These are phyloP conservation scores for Tapirus indicus DNA, from an alignment of 2,797 vertebrate species.

Conservation along the genomic window DNA sequence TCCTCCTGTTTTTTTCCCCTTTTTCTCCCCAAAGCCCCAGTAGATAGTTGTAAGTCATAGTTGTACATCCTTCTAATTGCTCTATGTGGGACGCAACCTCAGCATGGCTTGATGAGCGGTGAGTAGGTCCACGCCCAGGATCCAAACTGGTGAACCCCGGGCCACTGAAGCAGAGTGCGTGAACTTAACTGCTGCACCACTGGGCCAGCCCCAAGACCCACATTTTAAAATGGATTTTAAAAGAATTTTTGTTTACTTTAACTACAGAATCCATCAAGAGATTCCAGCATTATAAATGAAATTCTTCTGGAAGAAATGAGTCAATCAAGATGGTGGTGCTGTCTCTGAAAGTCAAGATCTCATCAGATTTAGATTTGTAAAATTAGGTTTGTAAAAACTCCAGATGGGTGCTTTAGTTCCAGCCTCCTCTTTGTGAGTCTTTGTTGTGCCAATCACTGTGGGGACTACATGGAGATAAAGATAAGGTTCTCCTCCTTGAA, in stretches of 20 bases:
- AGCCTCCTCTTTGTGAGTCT: not conserved
- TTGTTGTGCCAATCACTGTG: not conserved
- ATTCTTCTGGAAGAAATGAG: not conserved
- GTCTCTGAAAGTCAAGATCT: conserved; percentile 13
- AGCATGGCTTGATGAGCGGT: no score
- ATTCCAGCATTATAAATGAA: not conserved
- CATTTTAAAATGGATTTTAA: conserved; percentile 31
- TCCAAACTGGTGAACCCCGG: no score
- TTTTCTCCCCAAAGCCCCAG: no score
- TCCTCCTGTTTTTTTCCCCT: no score
- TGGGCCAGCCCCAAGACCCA: not conserved
- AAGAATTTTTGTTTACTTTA: conserved; percentile 23
- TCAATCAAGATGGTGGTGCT: not conserved
- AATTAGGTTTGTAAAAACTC: conserved; percentile 12
- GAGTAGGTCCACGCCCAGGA: no score
- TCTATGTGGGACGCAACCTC: no score
- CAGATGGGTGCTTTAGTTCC: not conserved
- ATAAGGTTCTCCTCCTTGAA: not conserved
- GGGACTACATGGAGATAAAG: not conserved
- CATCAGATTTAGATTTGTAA: conserved; percentile 19
- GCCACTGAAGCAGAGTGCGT: no score
- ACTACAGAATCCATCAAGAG: not conserved
- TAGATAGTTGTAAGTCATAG: no score
- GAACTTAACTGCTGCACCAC: no score
- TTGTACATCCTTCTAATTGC: no score